Evolutionary conservation across 1,140 invertebrate genomes (phyloP).

Genomic region (Aplysia californica): DNA sequence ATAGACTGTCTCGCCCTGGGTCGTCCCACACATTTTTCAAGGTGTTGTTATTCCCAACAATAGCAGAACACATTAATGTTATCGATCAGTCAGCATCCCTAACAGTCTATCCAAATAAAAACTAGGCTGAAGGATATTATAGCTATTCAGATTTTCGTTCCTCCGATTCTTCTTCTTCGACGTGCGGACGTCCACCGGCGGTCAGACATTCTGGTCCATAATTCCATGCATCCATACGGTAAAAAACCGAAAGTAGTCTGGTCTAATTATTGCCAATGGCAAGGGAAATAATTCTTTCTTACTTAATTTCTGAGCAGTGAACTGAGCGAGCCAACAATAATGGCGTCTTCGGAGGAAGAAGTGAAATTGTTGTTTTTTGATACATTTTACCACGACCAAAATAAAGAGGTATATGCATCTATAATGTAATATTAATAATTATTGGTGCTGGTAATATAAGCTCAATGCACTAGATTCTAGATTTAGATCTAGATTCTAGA

Average conservation of each 20-base stretch:
- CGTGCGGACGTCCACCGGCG: background rate
- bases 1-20: no score
- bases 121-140: no score
- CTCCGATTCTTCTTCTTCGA: no score
- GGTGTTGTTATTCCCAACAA: no score
- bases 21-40: no score
- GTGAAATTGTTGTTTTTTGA: constrained; percentile 24
- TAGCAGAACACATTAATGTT: no score
- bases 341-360: constrained; percentile 5
- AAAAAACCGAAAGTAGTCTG: background rate
- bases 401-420: background rate
- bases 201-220: background rate
- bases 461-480: background rate
- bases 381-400: constrained; percentile 15
- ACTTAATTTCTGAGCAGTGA: background rate
- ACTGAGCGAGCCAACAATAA: background rate
- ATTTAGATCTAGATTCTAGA: background rate
- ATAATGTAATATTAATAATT: background rate
- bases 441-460: background rate
- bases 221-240: background rate
- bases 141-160: no score
- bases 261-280: background rate
- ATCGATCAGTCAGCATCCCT: no score
- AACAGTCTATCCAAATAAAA: no score
- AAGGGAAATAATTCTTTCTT: background rate